Evolutionary conservation across 2,888 invertebrate genomes (phyloP).

Genomic region (Tipula vernalis): DNA sequence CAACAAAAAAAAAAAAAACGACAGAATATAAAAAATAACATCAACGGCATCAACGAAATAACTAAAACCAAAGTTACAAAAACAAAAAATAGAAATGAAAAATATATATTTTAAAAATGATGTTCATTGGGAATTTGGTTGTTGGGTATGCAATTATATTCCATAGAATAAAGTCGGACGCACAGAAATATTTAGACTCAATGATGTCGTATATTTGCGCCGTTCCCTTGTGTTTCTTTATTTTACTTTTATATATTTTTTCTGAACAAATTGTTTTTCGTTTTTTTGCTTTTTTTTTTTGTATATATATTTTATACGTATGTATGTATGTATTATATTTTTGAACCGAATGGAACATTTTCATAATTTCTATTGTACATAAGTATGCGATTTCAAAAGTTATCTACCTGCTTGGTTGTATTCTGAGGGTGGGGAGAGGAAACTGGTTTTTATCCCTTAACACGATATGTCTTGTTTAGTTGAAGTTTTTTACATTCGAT

Average conservation of each 20-base stretch:
- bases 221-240: conserved; percentile 13
- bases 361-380: not conserved
- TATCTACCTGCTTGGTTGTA: not conserved
- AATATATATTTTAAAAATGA: conserved; percentile 9
- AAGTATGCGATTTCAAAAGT: not conserved
- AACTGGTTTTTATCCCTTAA: not conserved
- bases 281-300: not conserved
- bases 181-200: not conserved
- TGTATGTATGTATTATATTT: not conserved
- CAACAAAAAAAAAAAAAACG: conserved; percentile 4
- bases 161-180: not conserved
- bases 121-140: not conserved
- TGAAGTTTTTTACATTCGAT: not conserved
- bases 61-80: conserved; percentile 4
- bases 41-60: conserved; percentile 9
- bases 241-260: not conserved
- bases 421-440: not conserved
- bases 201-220: conserved; percentile 11
- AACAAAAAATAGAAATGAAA: conserved; percentile 8
- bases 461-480: not conserved
- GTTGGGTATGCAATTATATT: not conserved
- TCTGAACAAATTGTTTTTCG: not conserved
- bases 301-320: not conserved
- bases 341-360: not conserved
- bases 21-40: not conserved